These are phyloP conservation scores for Marmota monax DNA, from an alignment of 2,113 vertebrate genomes.

Conservation along the genomic window DNA sequence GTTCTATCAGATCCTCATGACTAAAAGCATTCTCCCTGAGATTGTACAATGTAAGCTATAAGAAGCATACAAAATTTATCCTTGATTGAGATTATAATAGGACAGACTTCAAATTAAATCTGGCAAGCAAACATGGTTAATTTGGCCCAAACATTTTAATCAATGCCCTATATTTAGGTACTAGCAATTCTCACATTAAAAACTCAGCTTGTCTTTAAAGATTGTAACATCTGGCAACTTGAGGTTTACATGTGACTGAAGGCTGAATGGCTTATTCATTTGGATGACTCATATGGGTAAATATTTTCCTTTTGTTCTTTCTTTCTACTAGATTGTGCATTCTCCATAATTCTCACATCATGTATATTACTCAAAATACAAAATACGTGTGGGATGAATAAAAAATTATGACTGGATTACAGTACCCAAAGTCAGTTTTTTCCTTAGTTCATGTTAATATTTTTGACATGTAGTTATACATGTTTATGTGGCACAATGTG, in stretches of 20 bases:
- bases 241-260: background rate
- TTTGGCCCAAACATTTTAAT: background rate
- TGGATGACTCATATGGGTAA: background rate
- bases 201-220: background rate
- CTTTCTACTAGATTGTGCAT: background rate
- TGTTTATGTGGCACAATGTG: background rate
- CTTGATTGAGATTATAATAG: background rate
- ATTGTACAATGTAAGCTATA: background rate
- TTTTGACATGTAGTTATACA: background rate
- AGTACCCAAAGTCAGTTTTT: background rate
- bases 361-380: background rate
- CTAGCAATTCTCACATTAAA: slow-evolving; percentile 32
- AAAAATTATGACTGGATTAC: background rate
- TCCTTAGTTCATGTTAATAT: background rate
- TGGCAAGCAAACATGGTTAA: background rate
- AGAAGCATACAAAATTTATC: background rate
- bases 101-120: background rate
- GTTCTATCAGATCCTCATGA: background rate
- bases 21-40: background rate
- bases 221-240: background rate
- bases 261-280: background rate
- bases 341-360: background rate
- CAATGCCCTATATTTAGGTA: background rate
- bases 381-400: background rate
- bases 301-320: background rate